Evolutionary conservation across 23 tunicate genomes (phyloP).

Genomic region (Trididemnum miniatum): DNA sequence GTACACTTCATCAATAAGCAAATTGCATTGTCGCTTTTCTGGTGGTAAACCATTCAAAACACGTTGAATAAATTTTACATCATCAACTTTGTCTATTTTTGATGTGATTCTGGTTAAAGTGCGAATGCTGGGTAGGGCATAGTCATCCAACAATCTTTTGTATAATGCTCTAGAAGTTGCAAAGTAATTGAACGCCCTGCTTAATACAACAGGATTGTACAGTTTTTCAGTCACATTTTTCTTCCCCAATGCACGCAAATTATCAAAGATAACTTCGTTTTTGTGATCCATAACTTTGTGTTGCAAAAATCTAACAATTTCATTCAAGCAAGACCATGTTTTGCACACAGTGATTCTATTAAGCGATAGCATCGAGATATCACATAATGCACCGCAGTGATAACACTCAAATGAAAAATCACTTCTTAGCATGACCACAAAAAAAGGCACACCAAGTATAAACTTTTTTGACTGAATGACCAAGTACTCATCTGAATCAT

Average conservation of each 20-base stretch:
- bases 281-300: neutral
- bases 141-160: neutral
- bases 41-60: neutral
- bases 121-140: conserved; percentile 3
- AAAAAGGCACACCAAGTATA: neutral
- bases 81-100: conserved; percentile 2
- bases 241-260: neutral
- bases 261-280: neutral
- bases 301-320: conserved; percentile 6
- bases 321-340: neutral
- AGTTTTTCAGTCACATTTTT: neutral
- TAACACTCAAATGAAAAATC: no score
- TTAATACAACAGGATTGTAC: neutral
- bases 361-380: neutral
- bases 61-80: neutral
- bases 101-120: neutral
- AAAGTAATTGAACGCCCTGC: neutral
- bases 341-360: neutral
- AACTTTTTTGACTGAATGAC: neutral
- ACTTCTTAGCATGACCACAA: no score
- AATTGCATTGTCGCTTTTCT: neutral
- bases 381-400: no score
- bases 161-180: neutral
- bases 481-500: neutral
- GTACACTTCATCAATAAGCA: conserved; percentile 3